Evolutionary conservation across 2,113 vertebrate species (phyloP), one percentile per base, ranked within the genome.

Genomic region (Melanotaenia duboulayi): DNA sequence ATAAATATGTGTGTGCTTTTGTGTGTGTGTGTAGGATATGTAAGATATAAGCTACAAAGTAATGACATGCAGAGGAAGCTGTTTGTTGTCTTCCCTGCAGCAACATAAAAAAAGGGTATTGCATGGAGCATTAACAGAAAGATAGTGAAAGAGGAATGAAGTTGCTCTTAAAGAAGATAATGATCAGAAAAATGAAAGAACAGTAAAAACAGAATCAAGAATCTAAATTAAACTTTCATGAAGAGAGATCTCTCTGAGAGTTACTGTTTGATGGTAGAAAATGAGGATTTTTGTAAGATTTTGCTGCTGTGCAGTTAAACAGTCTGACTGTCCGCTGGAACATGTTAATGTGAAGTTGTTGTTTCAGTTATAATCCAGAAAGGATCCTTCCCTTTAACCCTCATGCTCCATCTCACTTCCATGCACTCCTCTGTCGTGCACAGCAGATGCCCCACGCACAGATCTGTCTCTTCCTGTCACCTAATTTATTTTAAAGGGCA

Each of bases 401-500:
- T 42, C 11, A 11, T 14, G 32, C 37, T 71, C 54, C 69, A 32
- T 59, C 35, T 67, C 28, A 42, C 52, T 65, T 52, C 52, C 0
- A 56, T 52, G 57, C 49, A 69, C 2, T 57, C 2, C 56, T 50
- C 65, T 70, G 17, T 62, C 39, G 23, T 13, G 32, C 67, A 39
- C 40, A 72, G 17, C 14, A 59, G 57, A n/a, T 13, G 19, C 22
- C 28, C 40, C 49, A n/a, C 23, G 58, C 59, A 67, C 35, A 67
- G 1, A 54, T n/a, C 11, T 17, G 13, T 57, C 72, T 32, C 57
- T 64, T 10, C 67, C 71, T 76, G 65, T 85, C 85, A 80, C 80
- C 75, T 91, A 78, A 90, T 94, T 93, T 93, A 93, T 91, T 80
- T 83, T 84, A 71, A 87, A 86, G 83, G 89, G 90, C 82, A 82